A percentile compares a stretch with the other conserved stretches of the same genome.
These are phyloP conservation scores for Percopsis omiscomaycus DNA, from an alignment of 2,797 vertebrate species.

Conservation along the genomic window DNA sequence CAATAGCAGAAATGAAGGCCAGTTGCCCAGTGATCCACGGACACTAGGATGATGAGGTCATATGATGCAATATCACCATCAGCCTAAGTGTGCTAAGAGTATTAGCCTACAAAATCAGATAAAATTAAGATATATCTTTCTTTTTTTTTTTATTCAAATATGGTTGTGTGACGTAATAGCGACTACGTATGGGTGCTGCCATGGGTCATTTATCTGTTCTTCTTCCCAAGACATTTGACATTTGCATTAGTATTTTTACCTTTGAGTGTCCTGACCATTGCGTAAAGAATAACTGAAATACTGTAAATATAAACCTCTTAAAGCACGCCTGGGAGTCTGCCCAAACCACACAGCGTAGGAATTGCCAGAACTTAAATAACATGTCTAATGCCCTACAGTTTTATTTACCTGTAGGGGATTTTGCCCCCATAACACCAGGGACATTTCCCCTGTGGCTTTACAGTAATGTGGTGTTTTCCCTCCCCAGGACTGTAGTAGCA, in stretches of 20 bases:
- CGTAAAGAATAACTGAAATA: background rate
- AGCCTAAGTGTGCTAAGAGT: constrained; percentile 5
- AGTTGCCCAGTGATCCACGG: constrained; percentile 70
- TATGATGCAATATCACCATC: constrained; percentile 27
- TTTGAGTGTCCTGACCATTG: background rate
- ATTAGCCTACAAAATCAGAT: constrained; percentile 5
- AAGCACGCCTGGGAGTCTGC: background rate
- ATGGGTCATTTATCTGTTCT: background rate
- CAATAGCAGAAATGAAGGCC: constrained; percentile 67
- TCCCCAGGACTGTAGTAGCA: too few relatives aligned
- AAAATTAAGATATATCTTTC: background rate
- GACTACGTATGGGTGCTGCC: background rate
- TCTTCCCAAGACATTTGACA: constrained; percentile 4
- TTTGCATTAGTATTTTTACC: constrained; percentile 9
- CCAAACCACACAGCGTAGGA: constrained; percentile 38
- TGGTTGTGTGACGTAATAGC: background rate
- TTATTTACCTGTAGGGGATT: constrained; percentile 34
- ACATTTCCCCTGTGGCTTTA: background rate
- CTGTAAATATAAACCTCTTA: background rate
- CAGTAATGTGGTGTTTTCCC: too few relatives aligned
- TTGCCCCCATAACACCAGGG: constrained; percentile 24
- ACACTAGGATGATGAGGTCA: constrained; percentile 77
- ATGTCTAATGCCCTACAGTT: constrained; percentile 22
- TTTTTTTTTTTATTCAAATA: constrained; percentile 12
- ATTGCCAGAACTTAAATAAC: constrained; percentile 55